Percentiles rank a stretch among this genome's conserved stretches.
phyloP scores from a whole-genome alignment of 2,113 vertebrate genomes.

The Oreochromis niloticus region DNA sequence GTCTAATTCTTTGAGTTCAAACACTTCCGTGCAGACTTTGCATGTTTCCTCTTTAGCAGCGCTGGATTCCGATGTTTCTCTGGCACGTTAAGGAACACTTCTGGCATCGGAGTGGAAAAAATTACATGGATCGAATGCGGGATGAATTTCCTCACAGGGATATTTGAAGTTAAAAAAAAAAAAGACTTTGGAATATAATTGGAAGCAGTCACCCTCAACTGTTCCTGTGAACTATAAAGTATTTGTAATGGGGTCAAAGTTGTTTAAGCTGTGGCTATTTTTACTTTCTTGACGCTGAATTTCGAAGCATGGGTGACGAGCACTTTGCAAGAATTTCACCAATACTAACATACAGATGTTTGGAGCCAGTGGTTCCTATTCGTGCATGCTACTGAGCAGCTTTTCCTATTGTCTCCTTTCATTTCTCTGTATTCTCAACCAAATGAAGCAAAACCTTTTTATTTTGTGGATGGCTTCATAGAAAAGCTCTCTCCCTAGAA shows the following conservation, averaged over 20 bases:
- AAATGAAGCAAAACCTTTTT: not conserved
- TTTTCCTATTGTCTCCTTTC: constrained; percentile 10
- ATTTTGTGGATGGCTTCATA: constrained; percentile 17
- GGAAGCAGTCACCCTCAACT: not conserved
- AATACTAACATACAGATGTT: constrained; percentile 13
- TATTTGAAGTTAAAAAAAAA: not conserved
- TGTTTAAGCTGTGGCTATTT: not conserved
- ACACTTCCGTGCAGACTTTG: not conserved
- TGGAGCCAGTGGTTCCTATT: not conserved
- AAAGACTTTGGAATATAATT: not conserved
- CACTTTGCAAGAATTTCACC: not conserved
- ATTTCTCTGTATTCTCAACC: not conserved
- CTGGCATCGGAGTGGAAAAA: not conserved
- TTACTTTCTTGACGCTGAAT: not conserved
- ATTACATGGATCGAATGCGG: not conserved
- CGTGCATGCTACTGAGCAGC: constrained; percentile 33
- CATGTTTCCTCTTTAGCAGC: not conserved
- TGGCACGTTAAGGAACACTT: not conserved
- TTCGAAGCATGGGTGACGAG: not conserved
- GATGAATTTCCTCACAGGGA: not conserved
- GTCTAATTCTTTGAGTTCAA: not conserved
- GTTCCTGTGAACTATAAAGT: not conserved
- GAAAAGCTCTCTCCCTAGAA: constrained; percentile 11
- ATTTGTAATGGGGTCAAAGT: not conserved
- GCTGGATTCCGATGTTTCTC: not conserved